Evolutionary conservation across 2,113 vertebrate genomes (phyloP).

Genomic region (Ursus arctos): DNA sequence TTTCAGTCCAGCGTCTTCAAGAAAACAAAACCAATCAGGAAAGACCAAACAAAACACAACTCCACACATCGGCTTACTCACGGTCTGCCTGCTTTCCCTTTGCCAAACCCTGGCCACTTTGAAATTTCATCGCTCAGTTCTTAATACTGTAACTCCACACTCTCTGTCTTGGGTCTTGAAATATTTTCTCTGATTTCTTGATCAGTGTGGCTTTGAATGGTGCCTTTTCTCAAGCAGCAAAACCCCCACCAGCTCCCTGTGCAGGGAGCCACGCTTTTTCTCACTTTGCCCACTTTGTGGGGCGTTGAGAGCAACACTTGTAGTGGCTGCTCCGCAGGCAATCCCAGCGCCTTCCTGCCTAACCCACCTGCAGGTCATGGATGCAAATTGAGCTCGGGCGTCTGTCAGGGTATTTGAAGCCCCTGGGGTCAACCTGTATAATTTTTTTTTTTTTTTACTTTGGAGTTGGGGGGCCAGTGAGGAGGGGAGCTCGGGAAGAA

Average conservation of each 20-base stretch:
- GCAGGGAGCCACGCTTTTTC: not conserved
- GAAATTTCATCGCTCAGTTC: not conserved
- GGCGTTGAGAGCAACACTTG: accelerated
- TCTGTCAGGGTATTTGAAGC: not conserved
- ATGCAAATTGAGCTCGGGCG: accelerated
- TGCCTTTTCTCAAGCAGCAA: not conserved
- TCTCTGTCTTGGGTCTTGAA: not conserved
- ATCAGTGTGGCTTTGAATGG: not conserved
- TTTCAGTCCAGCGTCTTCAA: not conserved
- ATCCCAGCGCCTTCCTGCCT: accelerated
- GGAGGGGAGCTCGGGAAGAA: constrained; percentile 1
- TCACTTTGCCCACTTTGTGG: not conserved
- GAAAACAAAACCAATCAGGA: not conserved
- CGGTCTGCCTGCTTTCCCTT: not conserved
- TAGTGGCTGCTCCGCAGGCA: not conserved
- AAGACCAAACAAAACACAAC: not conserved
- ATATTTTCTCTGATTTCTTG: not conserved
- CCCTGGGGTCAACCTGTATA: not conserved
- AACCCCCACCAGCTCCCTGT: not conserved
- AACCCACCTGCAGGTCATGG: not conserved
- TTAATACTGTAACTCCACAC: not conserved
- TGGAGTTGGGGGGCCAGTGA: too few relatives aligned
- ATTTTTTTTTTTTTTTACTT: not conserved
- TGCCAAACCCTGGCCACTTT: not conserved
- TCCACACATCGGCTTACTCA: not conserved